phyloP scores from a whole-genome alignment of 1,140 invertebrate genomes.

The Saxidomus purpurata region DNA sequence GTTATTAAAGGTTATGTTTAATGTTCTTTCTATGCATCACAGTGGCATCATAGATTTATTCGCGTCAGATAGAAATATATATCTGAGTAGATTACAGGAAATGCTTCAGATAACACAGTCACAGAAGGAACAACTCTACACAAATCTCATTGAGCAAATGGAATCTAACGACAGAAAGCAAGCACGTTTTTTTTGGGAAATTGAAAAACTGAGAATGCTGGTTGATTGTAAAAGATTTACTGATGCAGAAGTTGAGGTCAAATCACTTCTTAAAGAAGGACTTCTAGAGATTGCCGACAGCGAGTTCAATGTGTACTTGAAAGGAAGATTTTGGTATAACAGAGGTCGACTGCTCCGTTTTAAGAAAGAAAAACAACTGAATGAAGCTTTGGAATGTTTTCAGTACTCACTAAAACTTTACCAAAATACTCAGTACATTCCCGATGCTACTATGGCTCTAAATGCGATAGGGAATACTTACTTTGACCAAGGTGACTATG shows the following conservation, averaged over 20 bases:
- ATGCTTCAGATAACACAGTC: neutral
- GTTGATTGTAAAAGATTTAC: neutral
- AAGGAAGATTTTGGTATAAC: neutral
- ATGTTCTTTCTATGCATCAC: neutral
- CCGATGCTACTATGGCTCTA: neutral
- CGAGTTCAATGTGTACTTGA: neutral
- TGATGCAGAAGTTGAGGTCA: neutral
- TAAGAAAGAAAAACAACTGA: neutral
- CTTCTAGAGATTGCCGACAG: neutral
- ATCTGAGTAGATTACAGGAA: neutral
- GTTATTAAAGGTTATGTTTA: constrained; percentile 1
- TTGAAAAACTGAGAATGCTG: neutral
- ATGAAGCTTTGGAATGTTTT: neutral
- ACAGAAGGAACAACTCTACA: neutral
- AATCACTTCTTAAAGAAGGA: neutral
- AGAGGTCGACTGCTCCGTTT: neutral
- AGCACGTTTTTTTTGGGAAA: neutral
- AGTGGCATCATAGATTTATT: neutral
- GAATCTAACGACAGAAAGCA: neutral
- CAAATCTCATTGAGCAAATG: neutral
- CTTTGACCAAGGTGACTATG: neutral
- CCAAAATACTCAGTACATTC: neutral
- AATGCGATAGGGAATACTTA: constrained; percentile 7
- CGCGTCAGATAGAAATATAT: neutral
- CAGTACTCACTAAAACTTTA: neutral